A percentile compares a stretch with the other conserved stretches of the same genome.
phyloP scores from a whole-genome alignment of 1,140 invertebrate species.

The Papilio aristodemus region DNA sequence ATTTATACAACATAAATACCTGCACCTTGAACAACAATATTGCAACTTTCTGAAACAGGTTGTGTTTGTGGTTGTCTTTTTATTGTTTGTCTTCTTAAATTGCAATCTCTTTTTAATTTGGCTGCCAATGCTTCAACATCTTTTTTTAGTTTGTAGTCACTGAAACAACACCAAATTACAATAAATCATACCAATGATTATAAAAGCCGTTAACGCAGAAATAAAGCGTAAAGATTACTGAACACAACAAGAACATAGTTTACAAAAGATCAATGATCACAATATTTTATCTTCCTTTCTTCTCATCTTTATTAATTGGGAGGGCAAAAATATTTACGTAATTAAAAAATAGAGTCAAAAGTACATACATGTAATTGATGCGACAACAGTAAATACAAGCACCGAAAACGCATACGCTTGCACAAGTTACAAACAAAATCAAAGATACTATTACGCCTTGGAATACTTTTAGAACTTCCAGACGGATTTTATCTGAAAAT shows the following conservation, averaged over 20 bases:
- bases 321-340: no score
- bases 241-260: no score
- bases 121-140: constrained; percentile 58
- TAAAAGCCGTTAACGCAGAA: no score
- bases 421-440: constrained; percentile 55
- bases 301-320: no score
- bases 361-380: constrained; percentile 64
- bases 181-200: no score
- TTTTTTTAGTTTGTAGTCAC: constrained; percentile 55
- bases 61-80: constrained; percentile 38
- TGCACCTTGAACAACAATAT: constrained; percentile 58
- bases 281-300: no score
- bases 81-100: constrained; percentile 42
- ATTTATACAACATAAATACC: constrained; percentile 61
- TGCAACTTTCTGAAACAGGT: constrained; percentile 57
- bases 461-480: constrained; percentile 58
- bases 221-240: no score
- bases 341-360: no score
- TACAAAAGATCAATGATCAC: no score
- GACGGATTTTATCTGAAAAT: constrained; percentile 56
- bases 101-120: constrained; percentile 57
- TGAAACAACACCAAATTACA: constrained; percentile 39
- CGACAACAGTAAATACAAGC: constrained; percentile 64
- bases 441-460: constrained; percentile 55
- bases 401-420: constrained; percentile 48